phyloP scores from a whole-genome alignment of 1,140 invertebrate genomes.

The Drosophila neocordata region DNA sequence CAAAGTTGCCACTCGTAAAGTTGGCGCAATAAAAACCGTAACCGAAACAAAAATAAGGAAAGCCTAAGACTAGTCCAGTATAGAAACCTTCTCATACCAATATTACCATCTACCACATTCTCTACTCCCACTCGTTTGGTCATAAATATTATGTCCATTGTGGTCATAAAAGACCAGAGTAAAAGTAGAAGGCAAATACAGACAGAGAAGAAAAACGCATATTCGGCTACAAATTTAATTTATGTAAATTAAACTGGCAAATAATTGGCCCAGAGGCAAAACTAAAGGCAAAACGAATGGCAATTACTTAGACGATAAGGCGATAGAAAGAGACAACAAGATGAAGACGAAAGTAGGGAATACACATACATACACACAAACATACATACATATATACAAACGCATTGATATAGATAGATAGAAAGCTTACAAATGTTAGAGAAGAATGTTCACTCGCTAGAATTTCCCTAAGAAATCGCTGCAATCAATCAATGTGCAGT shows the following conservation, averaged over 20 bases:
- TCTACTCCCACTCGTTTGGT: constrained; percentile 4
- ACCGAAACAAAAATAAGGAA: constrained; percentile 31
- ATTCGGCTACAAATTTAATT: constrained; percentile 58
- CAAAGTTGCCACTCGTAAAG: constrained; percentile 65
- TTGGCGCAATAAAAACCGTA: constrained; percentile 54
- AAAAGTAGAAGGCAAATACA: constrained; percentile 7
- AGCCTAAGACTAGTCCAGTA: constrained; percentile 13
- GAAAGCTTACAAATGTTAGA: constrained; percentile 35
- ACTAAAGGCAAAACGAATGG: constrained; percentile 30
- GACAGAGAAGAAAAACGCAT: constrained; percentile 21
- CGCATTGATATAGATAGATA: neutral
- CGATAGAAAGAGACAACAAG: constrained; percentile 27
- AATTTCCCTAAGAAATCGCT: constrained; percentile 76
- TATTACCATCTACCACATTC: neutral
- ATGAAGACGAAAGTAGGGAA: neutral
- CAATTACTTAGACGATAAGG: constrained; percentile 74
- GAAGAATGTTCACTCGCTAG: constrained; percentile 36
- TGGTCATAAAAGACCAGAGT: constrained; percentile 55
- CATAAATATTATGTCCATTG: constrained; percentile 63
- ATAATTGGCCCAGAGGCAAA: constrained; percentile 53
- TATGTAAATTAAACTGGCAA: constrained; percentile 71
- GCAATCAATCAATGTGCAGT: constrained; percentile 77
- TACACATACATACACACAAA: too few species aligned
- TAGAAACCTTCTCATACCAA: neutral
- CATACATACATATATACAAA: too few species aligned